Percentiles rank a stretch among this genome's conserved stretches.
Evolutionary conservation across 2,888 invertebrate species (phyloP).

Genomic region (Cerastis leucographa): DNA sequence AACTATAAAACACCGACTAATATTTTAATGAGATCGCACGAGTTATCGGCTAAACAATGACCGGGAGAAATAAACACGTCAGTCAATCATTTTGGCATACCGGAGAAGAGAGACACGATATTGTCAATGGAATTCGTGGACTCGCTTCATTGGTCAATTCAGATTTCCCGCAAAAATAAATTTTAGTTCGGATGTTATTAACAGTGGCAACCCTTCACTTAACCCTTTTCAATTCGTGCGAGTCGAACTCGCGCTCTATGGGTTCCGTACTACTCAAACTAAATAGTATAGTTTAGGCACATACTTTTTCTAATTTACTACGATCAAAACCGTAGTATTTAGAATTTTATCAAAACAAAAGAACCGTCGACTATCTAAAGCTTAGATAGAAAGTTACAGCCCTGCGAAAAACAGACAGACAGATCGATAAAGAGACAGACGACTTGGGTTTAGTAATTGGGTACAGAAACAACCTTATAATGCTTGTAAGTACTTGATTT

Average conservation of each 20-base stretch:
- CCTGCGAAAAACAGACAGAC: neutral
- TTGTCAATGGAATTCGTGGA: constrained; percentile 89
- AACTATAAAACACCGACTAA: constrained; percentile 66
- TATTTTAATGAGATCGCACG: constrained; percentile 67
- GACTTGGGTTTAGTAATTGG: neutral
- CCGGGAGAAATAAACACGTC: constrained; percentile 81
- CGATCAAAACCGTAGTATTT: neutral
- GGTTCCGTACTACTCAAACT: constrained; percentile 2
- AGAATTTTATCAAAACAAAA: neutral
- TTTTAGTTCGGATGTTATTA: constrained; percentile 23
- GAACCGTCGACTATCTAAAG: too few species aligned
- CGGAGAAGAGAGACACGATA: constrained; percentile 62
- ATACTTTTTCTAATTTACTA: neutral
- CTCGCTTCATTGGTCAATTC: constrained; percentile 79
- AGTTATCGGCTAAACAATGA: constrained; percentile 66
- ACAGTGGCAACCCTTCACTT: constrained; percentile 24
- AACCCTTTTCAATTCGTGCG: neutral
- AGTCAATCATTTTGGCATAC: constrained; percentile 73
- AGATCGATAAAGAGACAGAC: neutral
- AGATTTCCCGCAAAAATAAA: constrained; percentile 66
- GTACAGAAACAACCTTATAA: too few species aligned
- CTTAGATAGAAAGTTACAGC: neutral
- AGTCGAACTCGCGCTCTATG: neutral
- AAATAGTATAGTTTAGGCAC: neutral
- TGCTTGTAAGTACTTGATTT: neutral